Evolutionary conservation across 37 sponge, comb jelly and placozoan genomes (phyloP), one percentile per base, ranked within the genome.

Genomic region (Aphrocallistes beatrix): DNA sequence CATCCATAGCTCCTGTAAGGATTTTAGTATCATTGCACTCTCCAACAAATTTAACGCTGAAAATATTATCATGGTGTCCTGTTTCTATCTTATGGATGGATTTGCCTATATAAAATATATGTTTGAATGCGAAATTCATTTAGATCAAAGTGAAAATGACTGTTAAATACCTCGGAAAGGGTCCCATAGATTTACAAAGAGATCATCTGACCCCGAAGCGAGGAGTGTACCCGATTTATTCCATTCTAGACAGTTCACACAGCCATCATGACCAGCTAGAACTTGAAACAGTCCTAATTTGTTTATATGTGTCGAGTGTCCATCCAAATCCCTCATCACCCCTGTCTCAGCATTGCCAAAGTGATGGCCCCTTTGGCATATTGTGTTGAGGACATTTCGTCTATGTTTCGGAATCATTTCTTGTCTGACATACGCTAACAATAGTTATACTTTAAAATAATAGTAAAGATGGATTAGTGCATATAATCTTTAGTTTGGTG

Each of bases 171-270:
- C 38, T 28, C 36, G 37, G 30, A 39, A 51, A 19, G 88, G 85
- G 38, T 91, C 89, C 96, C 96, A 95, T 13, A 95, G 1, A 36
- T 86, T 88, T 0, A 83, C 86, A 51, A 84, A 39, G 32, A 89
- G 81, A 45, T 95, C 96, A 88, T 95, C 96, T 47, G 94, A 93
- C 0, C 96, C 96, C 25, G 96, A 93, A 1, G 90, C 93, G n/a
- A 95, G 83, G 0, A 93, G 45, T 75, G 93, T 94, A 38, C 96
- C 96, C 87, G 86, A 87, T 39, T 30, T 37, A 39, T 51, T 95
- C 96, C 96, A 95, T 39, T 95, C 88, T n/a, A 95, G 49, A 39
- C 96, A 95, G 87, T 95, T 95, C 45, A 95, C 96, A 91, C 96
- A 95, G 0, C 96, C 93, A 3, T 50, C 83, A 82, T 95, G 96